Percentiles rank a stretch among this genome's conserved stretches.
These are phyloP conservation scores for Entelurus aequoreus DNA, from an alignment of 2,113 vertebrate genomes.

Conservation along the genomic window DNA sequence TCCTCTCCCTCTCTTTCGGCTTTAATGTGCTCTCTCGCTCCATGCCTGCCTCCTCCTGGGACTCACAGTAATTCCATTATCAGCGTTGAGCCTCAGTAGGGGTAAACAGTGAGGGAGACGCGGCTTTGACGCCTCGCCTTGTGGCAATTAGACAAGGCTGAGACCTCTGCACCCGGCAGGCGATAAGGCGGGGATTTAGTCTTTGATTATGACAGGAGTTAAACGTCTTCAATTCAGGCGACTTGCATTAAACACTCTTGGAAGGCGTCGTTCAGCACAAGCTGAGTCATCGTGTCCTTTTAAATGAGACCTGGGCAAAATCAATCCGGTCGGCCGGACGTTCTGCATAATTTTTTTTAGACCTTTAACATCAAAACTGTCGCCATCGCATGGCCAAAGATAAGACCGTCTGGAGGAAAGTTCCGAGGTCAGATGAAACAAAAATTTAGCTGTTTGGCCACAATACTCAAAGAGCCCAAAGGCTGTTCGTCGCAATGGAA, in stretches of 20 bases:
- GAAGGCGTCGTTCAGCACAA: conserved; percentile 44
- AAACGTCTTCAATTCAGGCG: conserved; percentile 51
- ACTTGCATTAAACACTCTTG: conserved; percentile 30
- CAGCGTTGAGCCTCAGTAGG: conserved; percentile 60
- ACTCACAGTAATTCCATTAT: conserved; percentile 72
- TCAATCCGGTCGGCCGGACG: too few species aligned
- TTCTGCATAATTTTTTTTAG: too few species aligned
- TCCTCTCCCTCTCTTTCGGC: conserved; percentile 22
- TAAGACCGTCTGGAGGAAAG: too few species aligned
- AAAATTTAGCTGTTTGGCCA: too few species aligned
- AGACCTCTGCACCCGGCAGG: conserved; percentile 46
- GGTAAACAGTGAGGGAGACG: conserved; percentile 62
- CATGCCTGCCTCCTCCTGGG: conserved; percentile 32
- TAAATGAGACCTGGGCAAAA: too few species aligned
- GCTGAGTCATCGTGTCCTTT: conserved; percentile 47
- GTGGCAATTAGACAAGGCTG: conserved; percentile 66
- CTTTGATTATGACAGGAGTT: conserved; percentile 57
- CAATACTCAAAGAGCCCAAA: too few species aligned
- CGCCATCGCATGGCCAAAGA: too few species aligned
- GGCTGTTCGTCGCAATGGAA: too few species aligned
- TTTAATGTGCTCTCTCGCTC: conserved; percentile 25
- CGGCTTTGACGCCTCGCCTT: conserved; percentile 53
- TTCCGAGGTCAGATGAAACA: too few species aligned
- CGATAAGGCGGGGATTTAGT: conserved; percentile 59
- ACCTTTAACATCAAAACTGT: not conserved